These are phyloP conservation scores for Ophioderma brevispina DNA, from an alignment of 35 echinoderm and acorn worm genomes.

Conservation along the genomic window DNA sequence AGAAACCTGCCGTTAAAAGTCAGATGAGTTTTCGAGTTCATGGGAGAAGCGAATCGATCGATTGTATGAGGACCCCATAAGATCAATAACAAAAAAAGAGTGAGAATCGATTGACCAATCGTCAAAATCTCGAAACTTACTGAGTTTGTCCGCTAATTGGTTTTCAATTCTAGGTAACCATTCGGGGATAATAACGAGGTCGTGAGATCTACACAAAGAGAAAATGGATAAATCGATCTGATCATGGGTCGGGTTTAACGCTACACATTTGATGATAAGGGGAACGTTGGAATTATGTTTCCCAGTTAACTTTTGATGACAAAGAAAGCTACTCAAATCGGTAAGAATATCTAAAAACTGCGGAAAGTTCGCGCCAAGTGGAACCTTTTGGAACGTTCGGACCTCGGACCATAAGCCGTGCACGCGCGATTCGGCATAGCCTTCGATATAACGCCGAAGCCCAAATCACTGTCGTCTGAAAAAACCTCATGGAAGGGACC, in stretches of 20 bases:
- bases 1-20: conserved; percentile 35
- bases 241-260: not conserved
- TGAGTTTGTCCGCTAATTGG: conserved; percentile 27
- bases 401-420: not conserved
- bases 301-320: not conserved
- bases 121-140: conserved; percentile 26
- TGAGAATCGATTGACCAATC: conserved; percentile 37
- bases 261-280: conserved; percentile 9
- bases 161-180: conserved; percentile 50
- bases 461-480: conserved; percentile 36
- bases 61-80: conserved; percentile 38
- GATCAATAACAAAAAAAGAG: conserved; percentile 27
- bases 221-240: conserved; percentile 30
- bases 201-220: conserved; percentile 1
- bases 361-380: conserved; percentile 2
- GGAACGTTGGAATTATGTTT: conserved; percentile 12
- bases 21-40: not conserved
- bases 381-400: not conserved
- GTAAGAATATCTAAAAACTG: not conserved
- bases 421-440: not conserved
- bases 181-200: conserved; percentile 18
- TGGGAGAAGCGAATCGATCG: conserved; percentile 31
- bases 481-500: not conserved
- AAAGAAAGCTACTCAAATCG: not conserved
- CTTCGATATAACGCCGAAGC: conserved; percentile 10